Evolutionary conservation across 1,140 invertebrate genomes (phyloP), one percentile per base, ranked within the genome.

Genomic region (Heliconius melpomene): DNA sequence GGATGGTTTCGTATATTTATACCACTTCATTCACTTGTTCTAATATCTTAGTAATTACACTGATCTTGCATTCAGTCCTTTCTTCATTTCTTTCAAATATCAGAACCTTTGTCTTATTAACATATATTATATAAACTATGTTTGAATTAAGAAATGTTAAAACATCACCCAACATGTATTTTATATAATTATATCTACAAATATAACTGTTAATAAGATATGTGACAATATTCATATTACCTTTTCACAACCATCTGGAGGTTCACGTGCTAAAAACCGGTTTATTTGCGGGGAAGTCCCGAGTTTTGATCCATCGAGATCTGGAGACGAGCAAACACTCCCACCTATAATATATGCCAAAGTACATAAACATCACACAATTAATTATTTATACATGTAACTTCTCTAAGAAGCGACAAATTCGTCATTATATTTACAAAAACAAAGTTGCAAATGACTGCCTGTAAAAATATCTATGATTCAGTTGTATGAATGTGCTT

Each of bases 231-330:
- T 66, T 23, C 40, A 70, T 77, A 50, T 74, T 92, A 96, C 95
- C 94, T 97, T 97, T 95, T 98, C 97, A 96, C 97, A 98, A 89
- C 97, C 97, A 96, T 98, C 97, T 36, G 97, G 97, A 77, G 97
- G 97, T 94, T 98, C 97, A 80, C 97, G 95, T 50, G 97, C 97
- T 85, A 98, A 95, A 93, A 98, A 98, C 90, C 96, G 96, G 89
- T 97, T 97, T 89, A 98, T 98, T 88, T 97, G 97, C 72, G 97
- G 97, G 82, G 97, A 98, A 79, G 97, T 97, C 26, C 97, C 97
- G 52, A 94, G 89, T 82, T 94, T 93, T 26, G 92, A 93, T 18
- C 91, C 91, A 78, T 95, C 94, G 13, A 94, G 86, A 84, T 95
- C 94, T 2, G 94, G 94, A 50, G 94, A 95, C 36, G 94, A 95